Evolutionary conservation across 2,113 vertebrate species (phyloP).

Genomic region (Cepphus grylle): DNA sequence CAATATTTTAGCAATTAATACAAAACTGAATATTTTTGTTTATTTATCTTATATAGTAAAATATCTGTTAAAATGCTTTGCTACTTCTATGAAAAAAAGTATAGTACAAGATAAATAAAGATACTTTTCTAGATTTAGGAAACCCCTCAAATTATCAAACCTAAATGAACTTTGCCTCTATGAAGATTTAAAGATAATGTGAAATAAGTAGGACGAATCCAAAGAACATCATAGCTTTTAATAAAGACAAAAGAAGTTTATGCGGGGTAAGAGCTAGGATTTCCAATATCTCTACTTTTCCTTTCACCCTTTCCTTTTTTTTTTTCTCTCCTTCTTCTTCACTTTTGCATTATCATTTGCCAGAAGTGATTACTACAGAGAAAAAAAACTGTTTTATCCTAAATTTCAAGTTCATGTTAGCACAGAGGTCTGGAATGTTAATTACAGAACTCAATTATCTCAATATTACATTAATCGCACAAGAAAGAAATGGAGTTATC

Average conservation of each 20-base stretch:
- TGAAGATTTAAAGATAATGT: neutral
- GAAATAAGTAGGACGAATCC: neutral
- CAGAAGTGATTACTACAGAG: neutral
- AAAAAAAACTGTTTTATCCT: neutral
- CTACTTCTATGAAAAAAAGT: neutral
- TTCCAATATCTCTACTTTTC: neutral
- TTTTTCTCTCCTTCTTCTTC: neutral
- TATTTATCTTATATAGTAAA: neutral
- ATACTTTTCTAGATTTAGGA: neutral
- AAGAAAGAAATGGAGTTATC: neutral
- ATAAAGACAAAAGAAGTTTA: neutral
- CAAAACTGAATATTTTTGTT: neutral
- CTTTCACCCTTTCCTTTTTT: neutral
- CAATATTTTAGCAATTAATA: neutral
- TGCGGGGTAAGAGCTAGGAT: neutral
- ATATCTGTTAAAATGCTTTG: neutral
- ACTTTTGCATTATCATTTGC: neutral
- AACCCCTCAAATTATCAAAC: neutral
- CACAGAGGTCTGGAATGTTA: neutral
- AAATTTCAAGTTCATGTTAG: neutral
- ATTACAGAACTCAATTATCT: slow-evolving; percentile 25
- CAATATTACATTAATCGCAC: neutral
- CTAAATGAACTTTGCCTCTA: neutral
- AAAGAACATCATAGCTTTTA: neutral
- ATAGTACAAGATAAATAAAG: neutral